Evolutionary conservation across 2,113 vertebrate species (phyloP), one percentile per base, ranked within the genome.

Genomic region (Grantiella picta): DNA sequence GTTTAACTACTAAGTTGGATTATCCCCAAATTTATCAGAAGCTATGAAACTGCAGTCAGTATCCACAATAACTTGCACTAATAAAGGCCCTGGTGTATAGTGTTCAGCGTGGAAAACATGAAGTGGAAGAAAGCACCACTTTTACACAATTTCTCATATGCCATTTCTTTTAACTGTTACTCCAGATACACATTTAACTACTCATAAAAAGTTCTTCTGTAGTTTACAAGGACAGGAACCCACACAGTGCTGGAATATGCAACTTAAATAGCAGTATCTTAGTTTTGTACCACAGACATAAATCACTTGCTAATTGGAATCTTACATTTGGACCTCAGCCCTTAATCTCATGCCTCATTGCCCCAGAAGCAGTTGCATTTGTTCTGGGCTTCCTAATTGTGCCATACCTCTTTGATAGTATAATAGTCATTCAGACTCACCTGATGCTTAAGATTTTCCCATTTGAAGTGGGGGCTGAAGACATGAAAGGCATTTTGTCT

Each of bases 301-400:
- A 97, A 82, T 96, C 85, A 97, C 53, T 82, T 88, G 54, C 63
- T 97, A 96, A 97, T 92, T 97, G 69, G 47, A 85, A 78, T 79
- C 86, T 91, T 81, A 82, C 38, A 92, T 95, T 94, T 86, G 71
- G 77, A 92, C 90, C 78, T 92, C 84, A 94, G 86, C 56, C 49
- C 94, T 95, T 86, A 95, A 94, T 97, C 88, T 82, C 77, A 79
- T 75, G 92, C 92, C 96, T 97, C 95, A 68, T 40, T 96, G 71
- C 95, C 63, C 82, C 79, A 59, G 92, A 94, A 95, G 79, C 65
- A 90, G 64, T 49, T 79, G 72, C 81, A 81, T 94, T 97, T 92
- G 8, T 78, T 95, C 76, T 64, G 38, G 50, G 76, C 82, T 97
- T 90, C 80, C 75, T 95, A 89, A 86, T 75, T 70, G 47, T 47